These are phyloP conservation scores for Astatoreochromis straeleni DNA, from an alignment of 2,113 vertebrate genomes.

Conservation along the genomic window DNA sequence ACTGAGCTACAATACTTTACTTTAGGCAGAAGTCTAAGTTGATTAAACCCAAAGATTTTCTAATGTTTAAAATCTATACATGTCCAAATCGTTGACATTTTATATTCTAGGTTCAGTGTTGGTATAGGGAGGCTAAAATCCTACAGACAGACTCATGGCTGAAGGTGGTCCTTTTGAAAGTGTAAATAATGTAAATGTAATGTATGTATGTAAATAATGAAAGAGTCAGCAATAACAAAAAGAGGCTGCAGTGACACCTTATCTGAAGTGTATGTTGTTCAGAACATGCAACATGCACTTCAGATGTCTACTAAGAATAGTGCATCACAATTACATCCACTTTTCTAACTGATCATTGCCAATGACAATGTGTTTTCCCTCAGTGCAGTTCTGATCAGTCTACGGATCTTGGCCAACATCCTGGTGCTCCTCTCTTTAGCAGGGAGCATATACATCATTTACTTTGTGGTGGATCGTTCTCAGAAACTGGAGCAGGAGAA, in stretches of 20 bases:
- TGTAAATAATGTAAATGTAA: background rate
- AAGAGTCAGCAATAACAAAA: background rate
- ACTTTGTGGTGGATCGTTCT: conserved; percentile 95
- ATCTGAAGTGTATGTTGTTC: background rate
- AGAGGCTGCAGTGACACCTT: background rate
- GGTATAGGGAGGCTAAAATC: background rate
- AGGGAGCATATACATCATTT: conserved; percentile 98
- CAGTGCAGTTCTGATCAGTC: conserved; percentile 89
- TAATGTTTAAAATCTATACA: background rate
- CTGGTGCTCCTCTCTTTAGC: conserved; percentile 93
- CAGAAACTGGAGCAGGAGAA: conserved; percentile 87
- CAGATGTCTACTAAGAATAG: background rate
- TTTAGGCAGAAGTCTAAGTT: background rate
- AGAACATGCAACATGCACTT: background rate
- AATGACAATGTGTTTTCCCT: background rate
- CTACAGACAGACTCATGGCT: background rate
- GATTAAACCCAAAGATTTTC: background rate
- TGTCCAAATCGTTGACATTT: background rate
- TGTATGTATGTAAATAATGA: background rate
- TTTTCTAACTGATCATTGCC: background rate
- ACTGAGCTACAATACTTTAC: background rate
- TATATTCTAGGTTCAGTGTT: background rate
- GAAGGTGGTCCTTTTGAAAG: background rate
- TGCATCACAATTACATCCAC: background rate
- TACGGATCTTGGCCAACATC: conserved; percentile 90